Evolutionary conservation across 1,140 invertebrate genomes (phyloP).

Genomic region (Ceratina australensis): DNA sequence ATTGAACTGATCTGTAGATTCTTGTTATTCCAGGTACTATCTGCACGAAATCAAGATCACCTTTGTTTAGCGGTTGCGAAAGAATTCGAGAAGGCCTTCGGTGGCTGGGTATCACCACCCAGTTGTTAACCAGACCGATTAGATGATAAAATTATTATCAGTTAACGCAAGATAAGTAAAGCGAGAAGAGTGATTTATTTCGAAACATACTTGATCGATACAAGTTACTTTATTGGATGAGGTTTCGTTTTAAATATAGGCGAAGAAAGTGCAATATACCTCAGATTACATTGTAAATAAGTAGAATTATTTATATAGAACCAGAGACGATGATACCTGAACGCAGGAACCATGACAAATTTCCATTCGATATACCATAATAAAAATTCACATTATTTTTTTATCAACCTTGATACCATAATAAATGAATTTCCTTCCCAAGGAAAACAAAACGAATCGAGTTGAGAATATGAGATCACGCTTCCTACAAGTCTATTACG

Average conservation of each 20-base stretch:
- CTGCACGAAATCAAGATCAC: constrained; percentile 84
- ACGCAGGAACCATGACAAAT: constrained; percentile 11
- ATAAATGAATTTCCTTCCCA: not conserved
- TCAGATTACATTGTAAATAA: not conserved
- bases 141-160: not conserved
- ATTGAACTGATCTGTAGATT: too few species aligned
- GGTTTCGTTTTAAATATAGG: too few species aligned
- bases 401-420: constrained; percentile 3
- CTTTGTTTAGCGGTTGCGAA: constrained; percentile 87
- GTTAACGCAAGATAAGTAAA: too few species aligned
- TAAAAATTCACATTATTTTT: not conserved
- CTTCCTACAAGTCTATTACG: not conserved
- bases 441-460: not conserved
- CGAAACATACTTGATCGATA: not conserved
- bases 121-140: too few species aligned
- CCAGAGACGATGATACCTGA: not conserved
- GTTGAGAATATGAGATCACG: constrained; percentile 14
- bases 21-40: constrained; percentile 79
- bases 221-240: too few species aligned
- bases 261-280: constrained; percentile 12
- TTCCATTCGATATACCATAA: not conserved
- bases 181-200: not conserved
- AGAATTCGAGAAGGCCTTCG: constrained; percentile 89
- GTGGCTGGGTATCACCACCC: constrained; percentile 85
- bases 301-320: constrained; percentile 20